Conservation (phyloP, 2,888 invertebrate species). For the Standfussiana lucernea region DNA sequence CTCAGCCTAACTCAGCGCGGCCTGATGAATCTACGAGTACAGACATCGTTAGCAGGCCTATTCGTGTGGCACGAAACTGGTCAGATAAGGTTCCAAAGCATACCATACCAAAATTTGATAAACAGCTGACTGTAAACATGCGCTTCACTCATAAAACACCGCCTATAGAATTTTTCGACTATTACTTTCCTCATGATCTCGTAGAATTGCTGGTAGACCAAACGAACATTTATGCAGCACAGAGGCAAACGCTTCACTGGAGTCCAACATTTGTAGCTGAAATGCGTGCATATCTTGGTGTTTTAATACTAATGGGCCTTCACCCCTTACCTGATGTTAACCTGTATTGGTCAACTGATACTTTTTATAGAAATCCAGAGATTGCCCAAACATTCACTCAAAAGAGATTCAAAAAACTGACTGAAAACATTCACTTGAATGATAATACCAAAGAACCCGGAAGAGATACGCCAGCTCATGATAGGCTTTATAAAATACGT, state of each 20-base stretch:
- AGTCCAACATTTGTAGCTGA: constrained; percentile 13
- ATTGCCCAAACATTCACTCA: constrained; percentile 25
- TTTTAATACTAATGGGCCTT: constrained; percentile 16
- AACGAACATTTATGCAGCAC: constrained; percentile 20
- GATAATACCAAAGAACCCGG: constrained; percentile 3
- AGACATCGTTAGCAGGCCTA: not conserved
- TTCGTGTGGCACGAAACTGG: constrained; percentile 16
- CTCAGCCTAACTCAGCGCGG: constrained; percentile 6
- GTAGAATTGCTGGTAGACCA: constrained; percentile 20
- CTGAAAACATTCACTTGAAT: constrained; percentile 12
- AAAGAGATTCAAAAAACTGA: constrained; percentile 20
- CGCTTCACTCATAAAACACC: constrained; percentile 13
- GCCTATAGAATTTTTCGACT: constrained; percentile 14
- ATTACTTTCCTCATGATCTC: constrained; percentile 14
- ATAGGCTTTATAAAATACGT: constrained; percentile 30
- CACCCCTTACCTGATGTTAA: constrained; percentile 15
- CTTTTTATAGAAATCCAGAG: constrained; percentile 23
- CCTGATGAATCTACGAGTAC: not conserved
- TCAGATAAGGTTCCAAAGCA: constrained; percentile 23
- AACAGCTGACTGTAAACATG: constrained; percentile 22
- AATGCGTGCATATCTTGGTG: constrained; percentile 25
- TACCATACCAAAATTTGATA: constrained; percentile 20
- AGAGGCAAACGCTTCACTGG: constrained; percentile 13
- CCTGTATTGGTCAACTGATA: constrained; percentile 23
- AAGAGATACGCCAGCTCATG: not conserved